These are phyloP conservation scores for Ectobius pallidus DNA, from an alignment of 2,888 invertebrate species.

Conservation along the genomic window DNA sequence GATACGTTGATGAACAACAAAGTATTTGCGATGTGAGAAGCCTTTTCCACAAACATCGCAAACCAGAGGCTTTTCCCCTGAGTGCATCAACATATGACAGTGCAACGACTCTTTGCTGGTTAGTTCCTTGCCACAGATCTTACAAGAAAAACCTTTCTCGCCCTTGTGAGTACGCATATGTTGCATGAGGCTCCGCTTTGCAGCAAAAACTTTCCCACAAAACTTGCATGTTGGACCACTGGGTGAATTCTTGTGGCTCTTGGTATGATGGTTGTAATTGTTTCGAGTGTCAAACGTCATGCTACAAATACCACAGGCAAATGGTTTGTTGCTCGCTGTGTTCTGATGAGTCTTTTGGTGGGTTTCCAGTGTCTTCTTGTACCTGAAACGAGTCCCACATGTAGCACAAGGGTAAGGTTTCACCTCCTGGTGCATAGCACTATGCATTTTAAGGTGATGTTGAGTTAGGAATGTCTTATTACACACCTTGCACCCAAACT, in stretches of 20 bases:
- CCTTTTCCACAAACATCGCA: conserved; percentile 16
- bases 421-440: conserved; percentile 9
- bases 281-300: conserved; percentile 16
- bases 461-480: conserved; percentile 11
- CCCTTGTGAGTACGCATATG: conserved; percentile 16
- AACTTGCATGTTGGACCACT: neutral
- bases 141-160: neutral
- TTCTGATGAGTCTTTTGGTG: conserved; percentile 1
- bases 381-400: neutral
- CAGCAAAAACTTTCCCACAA: conserved; percentile 20
- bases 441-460: conserved; percentile 17
- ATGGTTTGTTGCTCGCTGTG: conserved; percentile 6
- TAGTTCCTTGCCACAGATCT: conserved; percentile 13
- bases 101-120: conserved; percentile 5
- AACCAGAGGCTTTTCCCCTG: conserved; percentile 4
- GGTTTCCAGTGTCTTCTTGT: conserved; percentile 2
- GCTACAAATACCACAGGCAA: conserved; percentile 25
- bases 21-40: conserved; percentile 13
- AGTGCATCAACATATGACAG: conserved; percentile 11
- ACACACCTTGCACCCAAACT: conserved; percentile 11
- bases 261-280: conserved; percentile 28
- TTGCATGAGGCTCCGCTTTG: conserved; percentile 8
- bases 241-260: neutral
- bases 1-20: neutral
- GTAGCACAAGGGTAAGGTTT: neutral